Base-by-base conservation (phyloP, 1,140 invertebrate species). In the Hydropsyche tenuis region DNA sequence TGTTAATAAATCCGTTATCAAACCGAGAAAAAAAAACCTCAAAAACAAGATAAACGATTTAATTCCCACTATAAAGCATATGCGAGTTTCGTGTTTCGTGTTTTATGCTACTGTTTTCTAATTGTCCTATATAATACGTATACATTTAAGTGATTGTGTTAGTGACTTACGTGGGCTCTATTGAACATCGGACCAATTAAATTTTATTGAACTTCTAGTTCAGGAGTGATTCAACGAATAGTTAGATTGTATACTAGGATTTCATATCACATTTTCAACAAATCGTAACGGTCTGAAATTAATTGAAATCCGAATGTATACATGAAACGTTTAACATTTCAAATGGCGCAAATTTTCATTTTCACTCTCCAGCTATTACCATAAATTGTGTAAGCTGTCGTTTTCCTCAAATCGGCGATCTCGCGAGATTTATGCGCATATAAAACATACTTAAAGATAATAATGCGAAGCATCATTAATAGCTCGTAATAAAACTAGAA, bases 401-500 rank as follows among this genome's bases (percentile, higher is more conserved):
- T 68, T 68, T 68, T 42, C 45, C 18, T 68, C 45, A 68, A 60
- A 68, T 48, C 65, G 27, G 16, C 65, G 12, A 51, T 68, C 23
- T 42, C 12, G 12, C 22, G n/a, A 76, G 72, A 76, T 76, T 76
- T 76, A 76, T 76, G 53, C 51, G 12, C 68, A 37, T 69, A 71
- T 76, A 73, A 76, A 76, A 76, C 64, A 43, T 27, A 70, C 71
- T 76, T 64, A 56, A 66, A 73, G 72, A 65, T 65, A 76, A 69
- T 71, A 65, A 76, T 45, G 68, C 69, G 69, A 70, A 73, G 60
- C 66, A 76, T 65, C 75, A 73, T 76, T 76, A 73, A 76, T 70
- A 30, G 69, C 51, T 42, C 62, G 65, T 73, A 75, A 70, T 75
- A 73, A 75, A 75, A 73, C 65, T 37, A 18, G 37, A 69, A 51